Base-by-base conservation (phyloP, 2,888 invertebrate genomes). In the Acrocyrtus sp. region DNA sequence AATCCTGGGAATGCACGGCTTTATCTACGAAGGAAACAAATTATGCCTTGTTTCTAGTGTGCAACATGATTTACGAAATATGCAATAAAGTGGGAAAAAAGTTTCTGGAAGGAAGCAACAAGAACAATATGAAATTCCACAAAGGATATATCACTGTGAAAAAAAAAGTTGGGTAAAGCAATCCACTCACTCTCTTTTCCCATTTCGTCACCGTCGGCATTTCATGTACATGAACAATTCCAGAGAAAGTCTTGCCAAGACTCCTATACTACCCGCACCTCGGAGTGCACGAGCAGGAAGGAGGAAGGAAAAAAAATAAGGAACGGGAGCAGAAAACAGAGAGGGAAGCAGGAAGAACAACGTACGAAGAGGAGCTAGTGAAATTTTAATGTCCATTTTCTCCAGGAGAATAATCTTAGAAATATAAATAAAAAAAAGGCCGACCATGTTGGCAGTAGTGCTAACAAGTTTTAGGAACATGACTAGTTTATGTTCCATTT, bases 301-400 rank as follows among this genome's bases (percentile, higher is more conserved):
- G 41, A 57, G 27, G 29, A 39, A n/a, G 48, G 19, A n/a, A 26
- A 41, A 41, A 22, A 17, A 50, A 47, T 26, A 15, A 54, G 27
- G 50, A 67, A 58, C 15, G 29, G 21, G 26, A 39, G 50, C 45
- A 54, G 60, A n/a, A 50, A 26, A 17, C 45, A 17, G 24, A 26
- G 15, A 21, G 51, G 27, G 53, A 29, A n/a, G 15, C 3, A 12
- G 56, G 27, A 3, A 5, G 6, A n/a, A 21, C 6, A 10, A 17
- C 17, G 15, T 21, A 17, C 39, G 56, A 12, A 56, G n/a, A 19
- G 15, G 4, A 39, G 24, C 22, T 57, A 29, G 57, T 70, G 60
- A 69, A 69, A 69, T 62, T 62, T 63, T 62, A 70, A 63, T 70
- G 70, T 50, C 57, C 63, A 70, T 70, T 70, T 63, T 63, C 50